A percentile compares a stretch with the other conserved stretches of the same genome.
Evolutionary conservation across 2,113 vertebrate species (phyloP).

Genomic region (Dendropsophus ebraccatus): DNA sequence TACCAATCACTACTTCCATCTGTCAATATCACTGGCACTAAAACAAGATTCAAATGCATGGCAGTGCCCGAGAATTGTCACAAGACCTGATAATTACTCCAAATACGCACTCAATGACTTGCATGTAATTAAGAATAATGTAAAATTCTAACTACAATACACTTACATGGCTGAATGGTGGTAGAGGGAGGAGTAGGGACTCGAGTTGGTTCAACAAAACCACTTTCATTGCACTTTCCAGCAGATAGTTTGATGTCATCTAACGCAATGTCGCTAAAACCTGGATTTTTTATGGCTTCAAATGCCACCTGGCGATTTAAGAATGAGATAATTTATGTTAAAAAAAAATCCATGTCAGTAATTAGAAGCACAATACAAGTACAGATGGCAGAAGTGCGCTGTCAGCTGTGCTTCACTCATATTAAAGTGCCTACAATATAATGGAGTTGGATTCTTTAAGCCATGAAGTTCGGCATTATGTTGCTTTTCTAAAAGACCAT

Average conservation of each 20-base stretch:
- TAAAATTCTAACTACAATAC: conserved; percentile 12
- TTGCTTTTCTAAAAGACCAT: not conserved
- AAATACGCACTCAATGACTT: not conserved
- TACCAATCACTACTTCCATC: conserved; percentile 40
- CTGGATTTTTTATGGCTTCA: conserved; percentile 75
- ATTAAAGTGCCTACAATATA: not conserved
- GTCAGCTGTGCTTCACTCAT: not conserved
- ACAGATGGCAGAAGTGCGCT: not conserved
- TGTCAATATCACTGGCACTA: conserved; percentile 43
- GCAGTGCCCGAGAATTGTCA: conserved; percentile 8
- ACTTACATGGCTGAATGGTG: conserved; percentile 77
- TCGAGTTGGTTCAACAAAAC: conserved; percentile 82
- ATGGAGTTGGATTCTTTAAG: not conserved
- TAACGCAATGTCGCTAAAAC: conserved; percentile 81
- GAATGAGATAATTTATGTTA: conserved; percentile 26
- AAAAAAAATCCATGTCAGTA: not conserved
- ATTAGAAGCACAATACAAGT: conserved; percentile 3
- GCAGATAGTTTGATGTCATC: conserved; percentile 83
- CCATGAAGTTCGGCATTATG: not conserved
- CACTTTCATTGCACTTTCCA: conserved; percentile 74
- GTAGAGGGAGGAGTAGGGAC: conserved; percentile 71
- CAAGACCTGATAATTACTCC: conserved; percentile 25
- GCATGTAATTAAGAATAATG: conserved; percentile 6
- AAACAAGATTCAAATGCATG: conserved; percentile 24
- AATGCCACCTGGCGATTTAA: conserved; percentile 79